A percentile compares a stretch with the other conserved stretches of the same genome.
Conservation (phyloP, 1,140 invertebrate species). For the Sesamia nonagrioides region DNA sequence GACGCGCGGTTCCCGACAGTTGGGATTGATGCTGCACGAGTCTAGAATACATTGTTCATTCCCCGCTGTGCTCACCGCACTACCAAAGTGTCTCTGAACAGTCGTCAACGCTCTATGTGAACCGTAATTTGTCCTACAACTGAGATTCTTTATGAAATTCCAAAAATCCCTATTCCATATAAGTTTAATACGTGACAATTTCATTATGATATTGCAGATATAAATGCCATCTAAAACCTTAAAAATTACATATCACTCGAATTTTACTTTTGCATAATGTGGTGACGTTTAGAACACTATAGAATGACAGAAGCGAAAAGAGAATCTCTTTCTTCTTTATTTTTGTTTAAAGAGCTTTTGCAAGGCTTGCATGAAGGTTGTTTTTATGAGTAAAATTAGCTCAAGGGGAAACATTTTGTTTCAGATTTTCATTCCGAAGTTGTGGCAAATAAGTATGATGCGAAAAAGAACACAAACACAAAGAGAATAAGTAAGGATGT, state of each 20-base stretch:
- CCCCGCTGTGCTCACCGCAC: slow-evolving; percentile 63
- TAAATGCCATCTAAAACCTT: slow-evolving; percentile 54
- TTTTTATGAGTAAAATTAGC: no score
- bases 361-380: background rate
- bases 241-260: slow-evolving; percentile 61
- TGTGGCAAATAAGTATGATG: no score
- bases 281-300: slow-evolving; percentile 44
- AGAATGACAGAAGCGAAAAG: slow-evolving; percentile 42
- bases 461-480: no score
- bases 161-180: slow-evolving; percentile 54
- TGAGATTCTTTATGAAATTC: slow-evolving; percentile 51
- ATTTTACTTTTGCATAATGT: slow-evolving; percentile 61
- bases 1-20: slow-evolving; percentile 89
- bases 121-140: slow-evolving; percentile 41
- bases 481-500: no score
- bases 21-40: slow-evolving; percentile 87
- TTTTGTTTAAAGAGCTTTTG: slow-evolving; percentile 35
- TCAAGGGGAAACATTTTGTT: no score
- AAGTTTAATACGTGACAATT: slow-evolving; percentile 72
- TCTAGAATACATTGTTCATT: slow-evolving; percentile 79
- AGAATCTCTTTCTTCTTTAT: slow-evolving; percentile 46
- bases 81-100: slow-evolving; percentile 56
- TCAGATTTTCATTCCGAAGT: no score
- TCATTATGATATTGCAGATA: slow-evolving; percentile 66
- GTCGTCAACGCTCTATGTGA: slow-evolving; percentile 48